phyloP scores from a whole-genome alignment of 1,140 invertebrate species.

The Lepidurus arcticus region DNA sequence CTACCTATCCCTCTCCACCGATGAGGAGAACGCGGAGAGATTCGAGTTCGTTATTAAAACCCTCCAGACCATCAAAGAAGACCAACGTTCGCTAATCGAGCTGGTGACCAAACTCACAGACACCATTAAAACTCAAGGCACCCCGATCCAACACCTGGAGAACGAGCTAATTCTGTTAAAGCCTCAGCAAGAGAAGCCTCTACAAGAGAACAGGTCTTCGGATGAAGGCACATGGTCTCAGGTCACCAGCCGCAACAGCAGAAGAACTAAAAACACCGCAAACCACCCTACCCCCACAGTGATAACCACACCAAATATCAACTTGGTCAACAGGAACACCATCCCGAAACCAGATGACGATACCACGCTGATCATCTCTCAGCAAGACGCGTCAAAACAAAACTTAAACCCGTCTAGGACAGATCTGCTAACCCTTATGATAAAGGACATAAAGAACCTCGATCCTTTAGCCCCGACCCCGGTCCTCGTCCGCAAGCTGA shows the following conservation, averaged over 20 bases:
- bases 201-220: background rate
- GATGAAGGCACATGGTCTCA: background rate
- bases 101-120: background rate
- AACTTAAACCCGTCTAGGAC: background rate
- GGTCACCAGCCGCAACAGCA: background rate
- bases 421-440: constrained; percentile 7
- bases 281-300: background rate
- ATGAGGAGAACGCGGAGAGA: no score
- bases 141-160: background rate
- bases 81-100: background rate
- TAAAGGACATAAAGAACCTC: constrained; percentile 5
- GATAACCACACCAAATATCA: background rate
- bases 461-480: constrained; percentile 2
- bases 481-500: constrained; percentile 13
- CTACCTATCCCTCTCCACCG: no score
- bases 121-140: background rate
- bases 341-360: background rate
- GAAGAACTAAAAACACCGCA: background rate
- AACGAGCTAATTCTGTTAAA: background rate
- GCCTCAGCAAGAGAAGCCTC: background rate
- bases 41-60: background rate
- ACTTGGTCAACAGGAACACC: background rate
- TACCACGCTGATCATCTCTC: background rate
- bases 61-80: background rate
- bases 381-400: constrained; percentile 22